These are phyloP conservation scores for Anarhynchus alexandrinus DNA, from an alignment of 2,113 vertebrate species.

Conservation along the genomic window DNA sequence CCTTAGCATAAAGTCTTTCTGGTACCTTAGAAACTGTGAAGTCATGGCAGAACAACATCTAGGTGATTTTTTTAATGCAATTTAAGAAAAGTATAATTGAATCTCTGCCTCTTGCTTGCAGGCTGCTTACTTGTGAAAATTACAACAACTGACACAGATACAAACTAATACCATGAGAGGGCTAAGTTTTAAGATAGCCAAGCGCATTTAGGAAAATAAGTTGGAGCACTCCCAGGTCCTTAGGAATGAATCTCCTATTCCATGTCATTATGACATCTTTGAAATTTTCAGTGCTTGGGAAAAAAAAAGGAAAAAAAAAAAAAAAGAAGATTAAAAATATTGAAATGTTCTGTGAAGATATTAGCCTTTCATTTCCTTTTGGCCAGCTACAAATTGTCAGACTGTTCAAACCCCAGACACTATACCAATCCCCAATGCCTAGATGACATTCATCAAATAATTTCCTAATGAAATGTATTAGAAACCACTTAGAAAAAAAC, in stretches of 20 bases:
- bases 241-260: not conserved
- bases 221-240: not conserved
- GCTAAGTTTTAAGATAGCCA: constrained; percentile 6
- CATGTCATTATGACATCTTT: not conserved
- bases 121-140: constrained; percentile 53
- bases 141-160: constrained; percentile 4
- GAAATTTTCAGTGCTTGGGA: not conserved
- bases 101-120: not conserved
- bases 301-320: not conserved
- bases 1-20: not conserved
- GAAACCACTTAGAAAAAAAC: constrained; percentile 41
- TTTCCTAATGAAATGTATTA: constrained; percentile 48
- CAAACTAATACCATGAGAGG: not conserved
- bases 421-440: not conserved
- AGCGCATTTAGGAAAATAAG: not conserved
- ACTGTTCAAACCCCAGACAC: constrained; percentile 6
- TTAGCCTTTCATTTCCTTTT: constrained; percentile 14
- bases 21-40: constrained; percentile 45
- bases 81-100: constrained; percentile 18
- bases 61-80: not conserved
- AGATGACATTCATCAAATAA: constrained; percentile 47
- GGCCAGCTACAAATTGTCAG: not conserved
- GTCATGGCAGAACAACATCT: constrained; percentile 24
- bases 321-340: not conserved
- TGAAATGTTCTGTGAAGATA: not conserved